Percentiles rank a stretch among this genome's conserved stretches.
Evolutionary conservation across 2,113 vertebrate genomes (phyloP).

Genomic region (Plecotus auritus): DNA sequence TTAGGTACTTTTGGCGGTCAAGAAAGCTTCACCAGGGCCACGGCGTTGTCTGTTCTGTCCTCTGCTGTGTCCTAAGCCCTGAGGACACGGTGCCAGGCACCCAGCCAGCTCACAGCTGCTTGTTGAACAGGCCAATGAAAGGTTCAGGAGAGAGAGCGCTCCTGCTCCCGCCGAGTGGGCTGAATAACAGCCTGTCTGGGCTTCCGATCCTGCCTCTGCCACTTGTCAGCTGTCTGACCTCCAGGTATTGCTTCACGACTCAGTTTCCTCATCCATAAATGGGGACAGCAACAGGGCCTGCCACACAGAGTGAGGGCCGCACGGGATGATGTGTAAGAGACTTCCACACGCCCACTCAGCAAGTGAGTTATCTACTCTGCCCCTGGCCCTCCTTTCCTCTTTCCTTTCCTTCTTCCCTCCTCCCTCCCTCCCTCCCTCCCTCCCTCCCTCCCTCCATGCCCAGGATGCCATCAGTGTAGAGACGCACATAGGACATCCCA

Average conservation of each 20-base stretch:
- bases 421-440: too few relatives aligned
- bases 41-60: not conserved
- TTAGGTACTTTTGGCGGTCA: not conserved
- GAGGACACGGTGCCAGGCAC: not conserved
- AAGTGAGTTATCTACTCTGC: accelerated
- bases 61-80: not conserved
- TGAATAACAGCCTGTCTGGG: accelerated
- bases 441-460: not conserved
- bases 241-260: not conserved
- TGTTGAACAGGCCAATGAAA: accelerated
- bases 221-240: not conserved
- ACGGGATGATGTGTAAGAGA: accelerated
- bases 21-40: not conserved
- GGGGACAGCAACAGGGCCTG: accelerated
- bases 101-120: accelerated
- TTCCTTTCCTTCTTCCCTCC: too few relatives aligned
- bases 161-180: accelerated
- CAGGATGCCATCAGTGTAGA: not conserved
- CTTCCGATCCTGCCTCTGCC: not conserved
- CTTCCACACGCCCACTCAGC: accelerated
- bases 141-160: not conserved
- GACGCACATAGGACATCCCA: accelerated
- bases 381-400: too few relatives aligned
- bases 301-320: accelerated
- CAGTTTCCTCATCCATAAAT: not conserved